A percentile compares a stretch with the other conserved stretches of the same genome.
Conservation (phyloP, 2,797 vertebrate species). For the Meriones psammophilus region DNA sequence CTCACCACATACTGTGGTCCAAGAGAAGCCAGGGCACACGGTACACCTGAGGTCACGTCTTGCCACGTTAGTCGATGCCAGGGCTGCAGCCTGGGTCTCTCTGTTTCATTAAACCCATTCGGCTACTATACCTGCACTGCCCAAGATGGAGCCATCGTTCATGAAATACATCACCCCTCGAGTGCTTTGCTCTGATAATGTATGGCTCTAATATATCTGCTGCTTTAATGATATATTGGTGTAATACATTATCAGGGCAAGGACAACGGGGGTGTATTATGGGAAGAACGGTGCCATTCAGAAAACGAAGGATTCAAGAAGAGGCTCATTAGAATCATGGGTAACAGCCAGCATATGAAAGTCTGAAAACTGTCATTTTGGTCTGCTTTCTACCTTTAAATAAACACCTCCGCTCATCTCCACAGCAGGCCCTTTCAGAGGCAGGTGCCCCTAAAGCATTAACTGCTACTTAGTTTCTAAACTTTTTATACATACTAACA, state of each 20-base stretch:
- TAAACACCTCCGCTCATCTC: slow-evolving; percentile 65
- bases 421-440: slow-evolving; percentile 51
- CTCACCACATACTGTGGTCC: neutral
- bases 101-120: slow-evolving; percentile 77
- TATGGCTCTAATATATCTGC: slow-evolving; percentile 88
- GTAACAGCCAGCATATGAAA: slow-evolving; percentile 82
- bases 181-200: slow-evolving; percentile 87
- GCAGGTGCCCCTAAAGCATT: slow-evolving; percentile 78
- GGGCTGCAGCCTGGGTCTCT: slow-evolving; percentile 56
- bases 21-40: neutral
- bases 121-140: slow-evolving; percentile 81
- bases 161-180: slow-evolving; percentile 83
- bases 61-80: neutral
- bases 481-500: slow-evolving; percentile 86
- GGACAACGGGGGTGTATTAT: slow-evolving; percentile 87
- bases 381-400: slow-evolving; percentile 63
- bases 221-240: slow-evolving; percentile 89
- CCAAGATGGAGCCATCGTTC: slow-evolving; percentile 81
- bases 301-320: slow-evolving; percentile 85
- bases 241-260: slow-evolving; percentile 88
- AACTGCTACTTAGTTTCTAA: slow-evolving; percentile 86
- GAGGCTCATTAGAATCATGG: slow-evolving; percentile 84
- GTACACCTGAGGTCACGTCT: neutral
- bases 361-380: slow-evolving; percentile 79
- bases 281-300: slow-evolving; percentile 87